Conservation (phyloP, 2,113 vertebrate genomes). For the Catharus fuscescens region DNA sequence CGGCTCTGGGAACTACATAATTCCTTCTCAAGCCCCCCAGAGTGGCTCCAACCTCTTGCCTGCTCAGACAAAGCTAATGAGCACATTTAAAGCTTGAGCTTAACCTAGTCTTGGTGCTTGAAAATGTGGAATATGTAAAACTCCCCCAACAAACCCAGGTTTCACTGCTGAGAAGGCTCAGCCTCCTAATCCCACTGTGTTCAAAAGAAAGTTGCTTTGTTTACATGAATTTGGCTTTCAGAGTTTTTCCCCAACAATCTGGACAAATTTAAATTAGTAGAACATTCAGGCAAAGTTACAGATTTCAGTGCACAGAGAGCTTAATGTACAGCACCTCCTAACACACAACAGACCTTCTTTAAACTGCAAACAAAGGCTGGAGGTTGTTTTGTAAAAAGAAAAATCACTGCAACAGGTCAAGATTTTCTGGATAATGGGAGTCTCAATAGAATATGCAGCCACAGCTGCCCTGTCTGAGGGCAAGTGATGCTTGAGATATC, state of each 20-base stretch:
- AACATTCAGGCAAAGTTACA: background rate
- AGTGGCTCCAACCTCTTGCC: background rate
- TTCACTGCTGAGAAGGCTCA: background rate
- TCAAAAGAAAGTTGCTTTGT: background rate
- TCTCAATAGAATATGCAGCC: background rate
- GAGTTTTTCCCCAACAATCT: background rate
- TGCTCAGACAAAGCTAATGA: background rate
- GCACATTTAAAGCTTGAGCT: background rate
- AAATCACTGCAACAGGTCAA: background rate
- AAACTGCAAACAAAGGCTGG: background rate
- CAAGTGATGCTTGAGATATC: background rate
- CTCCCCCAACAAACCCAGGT: background rate
- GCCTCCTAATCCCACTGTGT: background rate
- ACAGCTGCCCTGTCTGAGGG: background rate
- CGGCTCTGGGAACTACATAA: background rate
- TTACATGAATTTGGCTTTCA: background rate
- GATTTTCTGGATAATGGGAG: background rate
- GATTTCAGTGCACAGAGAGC: background rate
- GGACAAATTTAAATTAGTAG: background rate
- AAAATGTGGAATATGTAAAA: background rate
- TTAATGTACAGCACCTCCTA: background rate
- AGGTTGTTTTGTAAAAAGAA: background rate
- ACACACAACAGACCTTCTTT: background rate
- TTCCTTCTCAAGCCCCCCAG: background rate
- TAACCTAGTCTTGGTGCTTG: background rate